These are phyloP conservation scores for Osedax fenrisi DNA, from an alignment of 2,888 invertebrate species.

Conservation along the genomic window DNA sequence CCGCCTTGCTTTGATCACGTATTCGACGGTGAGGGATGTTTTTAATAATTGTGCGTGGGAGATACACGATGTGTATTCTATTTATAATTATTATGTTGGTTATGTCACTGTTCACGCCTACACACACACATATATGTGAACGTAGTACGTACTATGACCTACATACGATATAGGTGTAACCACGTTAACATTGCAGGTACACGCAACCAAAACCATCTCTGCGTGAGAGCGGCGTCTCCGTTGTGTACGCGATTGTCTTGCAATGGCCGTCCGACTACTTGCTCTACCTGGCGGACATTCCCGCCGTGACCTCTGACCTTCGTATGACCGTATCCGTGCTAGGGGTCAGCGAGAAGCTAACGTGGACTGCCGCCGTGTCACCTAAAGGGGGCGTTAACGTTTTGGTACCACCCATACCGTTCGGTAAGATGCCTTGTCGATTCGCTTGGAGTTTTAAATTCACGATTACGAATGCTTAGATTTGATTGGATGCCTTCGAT, in stretches of 20 bases:
- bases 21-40: too few relatives aligned
- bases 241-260: constrained; percentile 61
- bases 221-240: constrained; percentile 27
- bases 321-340: constrained; percentile 53
- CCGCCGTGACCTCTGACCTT: constrained; percentile 43
- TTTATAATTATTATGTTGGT: too few relatives aligned
- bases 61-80: too few relatives aligned
- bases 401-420: constrained; percentile 38
- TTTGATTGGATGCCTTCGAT: too few relatives aligned
- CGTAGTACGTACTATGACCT: too few relatives aligned
- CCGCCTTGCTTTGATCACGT: too few relatives aligned
- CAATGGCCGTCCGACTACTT: constrained; percentile 60
- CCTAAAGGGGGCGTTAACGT: constrained; percentile 43
- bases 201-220: constrained; percentile 30
- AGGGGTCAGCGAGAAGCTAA: constrained; percentile 47
- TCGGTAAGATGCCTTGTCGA: constrained; percentile 31
- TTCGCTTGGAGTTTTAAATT: constrained; percentile 36
- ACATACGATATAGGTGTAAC: too few relatives aligned
- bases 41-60: too few relatives aligned
- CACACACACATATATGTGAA: too few relatives aligned
- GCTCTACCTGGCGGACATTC: constrained; percentile 53
- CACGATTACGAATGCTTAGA: neutral
- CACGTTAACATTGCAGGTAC: too few relatives aligned
- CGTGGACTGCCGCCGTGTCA: neutral
- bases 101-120: too few relatives aligned